Evolutionary conservation across 2,797 vertebrate genomes (phyloP).

Genomic region (Anguilla marmorata): DNA sequence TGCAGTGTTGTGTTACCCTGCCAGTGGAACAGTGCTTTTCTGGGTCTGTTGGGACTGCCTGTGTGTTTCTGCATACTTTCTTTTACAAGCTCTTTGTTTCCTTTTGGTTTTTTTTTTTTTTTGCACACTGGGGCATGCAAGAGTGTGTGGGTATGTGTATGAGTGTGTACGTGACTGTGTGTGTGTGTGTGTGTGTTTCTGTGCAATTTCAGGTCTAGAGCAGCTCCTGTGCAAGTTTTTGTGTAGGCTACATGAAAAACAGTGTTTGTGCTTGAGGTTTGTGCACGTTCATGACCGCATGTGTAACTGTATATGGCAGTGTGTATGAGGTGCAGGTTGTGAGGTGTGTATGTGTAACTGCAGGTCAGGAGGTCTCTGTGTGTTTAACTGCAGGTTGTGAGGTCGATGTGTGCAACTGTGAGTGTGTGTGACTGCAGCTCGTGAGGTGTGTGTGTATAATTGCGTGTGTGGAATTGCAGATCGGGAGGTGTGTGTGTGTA

Average conservation of each 20-base stretch:
- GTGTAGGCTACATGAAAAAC: not conserved
- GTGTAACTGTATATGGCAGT: not conserved
- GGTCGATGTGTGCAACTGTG: not conserved
- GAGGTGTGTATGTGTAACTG: not conserved
- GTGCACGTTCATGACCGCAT: not conserved
- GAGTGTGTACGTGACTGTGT: not conserved
- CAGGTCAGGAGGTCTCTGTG: not conserved
- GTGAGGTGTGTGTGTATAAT: not conserved
- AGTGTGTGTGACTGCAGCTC: not conserved
- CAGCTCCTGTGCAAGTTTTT: not conserved
- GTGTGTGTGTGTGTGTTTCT: not conserved
- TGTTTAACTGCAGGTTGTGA: not conserved
- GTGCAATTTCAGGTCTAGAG: not conserved
- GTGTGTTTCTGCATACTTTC: not conserved
- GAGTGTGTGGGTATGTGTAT: not conserved
- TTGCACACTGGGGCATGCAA: not conserved
- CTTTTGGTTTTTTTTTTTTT: not conserved
- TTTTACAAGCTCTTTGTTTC: not conserved
- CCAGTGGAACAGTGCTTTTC: constrained; percentile 36
- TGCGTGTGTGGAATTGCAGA: too few relatives aligned
- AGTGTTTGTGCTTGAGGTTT: not conserved
- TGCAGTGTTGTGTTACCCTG: constrained; percentile 55
- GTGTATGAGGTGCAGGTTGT: not conserved
- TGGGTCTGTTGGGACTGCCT: not conserved
- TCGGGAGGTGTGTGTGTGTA: not conserved